Percentiles rank a stretch among this genome's conserved stretches.
Evolutionary conservation across 1,140 invertebrate species (phyloP).

Genomic region (Dinoponera quadriceps): DNA sequence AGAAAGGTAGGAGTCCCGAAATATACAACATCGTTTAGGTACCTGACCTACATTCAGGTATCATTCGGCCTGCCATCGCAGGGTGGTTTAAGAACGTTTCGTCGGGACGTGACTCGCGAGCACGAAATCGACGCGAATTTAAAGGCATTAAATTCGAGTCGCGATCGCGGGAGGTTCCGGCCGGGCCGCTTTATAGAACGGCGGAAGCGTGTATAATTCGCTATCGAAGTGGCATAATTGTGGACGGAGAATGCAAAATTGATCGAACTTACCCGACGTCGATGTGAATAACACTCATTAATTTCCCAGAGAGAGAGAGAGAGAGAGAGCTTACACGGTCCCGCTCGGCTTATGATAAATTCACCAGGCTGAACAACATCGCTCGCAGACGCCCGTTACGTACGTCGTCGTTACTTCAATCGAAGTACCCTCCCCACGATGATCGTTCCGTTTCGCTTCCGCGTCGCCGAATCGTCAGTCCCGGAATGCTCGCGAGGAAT

Average conservation of each 20-base stretch:
- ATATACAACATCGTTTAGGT: background rate
- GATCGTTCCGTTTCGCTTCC: slow-evolving; percentile 14
- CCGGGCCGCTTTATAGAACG: background rate
- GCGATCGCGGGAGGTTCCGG: background rate
- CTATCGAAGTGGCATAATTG: background rate
- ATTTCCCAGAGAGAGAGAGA: background rate
- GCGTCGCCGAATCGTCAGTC: slow-evolving; percentile 23
- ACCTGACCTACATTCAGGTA: background rate
- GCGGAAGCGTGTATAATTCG: background rate
- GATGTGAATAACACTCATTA: background rate
- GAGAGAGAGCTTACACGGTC: no score
- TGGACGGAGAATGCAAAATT: background rate
- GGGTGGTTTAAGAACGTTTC: background rate
- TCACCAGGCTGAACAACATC: background rate
- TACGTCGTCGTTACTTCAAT: slow-evolving; percentile 8
- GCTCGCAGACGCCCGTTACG: background rate
- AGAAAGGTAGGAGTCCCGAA: background rate
- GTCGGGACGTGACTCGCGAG: background rate
- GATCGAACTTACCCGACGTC: background rate
- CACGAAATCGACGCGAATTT: slow-evolving; percentile 11
- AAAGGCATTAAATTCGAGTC: slow-evolving; percentile 1
- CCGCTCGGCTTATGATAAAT: background rate
- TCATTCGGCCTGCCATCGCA: background rate
- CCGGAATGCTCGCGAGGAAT: slow-evolving; percentile 33
- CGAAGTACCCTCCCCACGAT: slow-evolving; percentile 25